Evolutionary conservation across 2,113 vertebrate species (phyloP).

Genomic region (Upupa epops): DNA sequence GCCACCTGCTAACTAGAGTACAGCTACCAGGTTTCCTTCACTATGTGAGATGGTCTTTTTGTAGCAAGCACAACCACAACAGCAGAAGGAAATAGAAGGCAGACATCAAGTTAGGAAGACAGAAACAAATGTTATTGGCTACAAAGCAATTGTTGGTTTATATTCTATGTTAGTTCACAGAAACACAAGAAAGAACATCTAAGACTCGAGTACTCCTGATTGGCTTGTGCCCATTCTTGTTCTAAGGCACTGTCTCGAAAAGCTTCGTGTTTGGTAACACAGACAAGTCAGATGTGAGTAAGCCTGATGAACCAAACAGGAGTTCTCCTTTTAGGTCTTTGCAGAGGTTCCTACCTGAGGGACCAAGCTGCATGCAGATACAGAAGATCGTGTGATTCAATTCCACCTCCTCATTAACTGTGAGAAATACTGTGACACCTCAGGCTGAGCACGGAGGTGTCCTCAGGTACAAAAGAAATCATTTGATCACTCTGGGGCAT

Average conservation of each 20-base stretch:
- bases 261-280: not conserved
- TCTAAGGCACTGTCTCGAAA: not conserved
- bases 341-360: not conserved
- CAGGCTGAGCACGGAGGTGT: not conserved
- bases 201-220: not conserved
- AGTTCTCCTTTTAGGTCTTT: not conserved
- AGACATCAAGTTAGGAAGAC: not conserved
- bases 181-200: not conserved
- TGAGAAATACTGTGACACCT: not conserved
- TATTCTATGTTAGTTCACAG: not conserved
- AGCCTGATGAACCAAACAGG: not conserved
- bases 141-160: not conserved
- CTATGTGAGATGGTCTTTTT: not conserved
- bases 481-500: not conserved
- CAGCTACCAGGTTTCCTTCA: not conserved
- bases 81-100: not conserved
- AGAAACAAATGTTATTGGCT: not conserved
- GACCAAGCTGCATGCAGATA: accelerated
- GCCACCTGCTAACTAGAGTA: not conserved
- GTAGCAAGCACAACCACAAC: not conserved
- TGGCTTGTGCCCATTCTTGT: not conserved
- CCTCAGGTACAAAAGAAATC: not conserved
- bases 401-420: not conserved
- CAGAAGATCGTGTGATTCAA: accelerated
- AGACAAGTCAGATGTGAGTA: not conserved